Evolutionary conservation across 2,113 vertebrate genomes (phyloP).

Genomic region (Actenoides hombroni): DNA sequence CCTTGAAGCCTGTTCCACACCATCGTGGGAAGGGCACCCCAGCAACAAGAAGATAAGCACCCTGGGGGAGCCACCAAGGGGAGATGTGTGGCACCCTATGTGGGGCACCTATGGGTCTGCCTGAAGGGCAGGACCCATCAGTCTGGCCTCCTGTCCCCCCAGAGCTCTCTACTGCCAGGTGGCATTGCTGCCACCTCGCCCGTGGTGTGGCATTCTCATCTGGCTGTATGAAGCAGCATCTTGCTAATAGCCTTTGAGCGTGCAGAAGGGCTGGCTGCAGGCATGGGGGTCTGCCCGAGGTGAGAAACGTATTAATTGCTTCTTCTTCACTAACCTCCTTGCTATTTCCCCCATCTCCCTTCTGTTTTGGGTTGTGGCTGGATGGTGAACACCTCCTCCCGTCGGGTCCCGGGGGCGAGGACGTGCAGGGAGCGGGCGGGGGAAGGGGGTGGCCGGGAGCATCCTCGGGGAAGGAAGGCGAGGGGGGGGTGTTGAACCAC

Average conservation of each 20-base stretch:
- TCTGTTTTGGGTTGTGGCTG: not conserved
- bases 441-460: accelerated
- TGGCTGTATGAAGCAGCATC: too few species aligned
- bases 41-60: not conserved
- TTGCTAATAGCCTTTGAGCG: accelerated
- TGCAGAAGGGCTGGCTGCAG: not conserved
- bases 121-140: not conserved
- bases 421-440: accelerated
- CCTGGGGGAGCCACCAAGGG: not conserved
- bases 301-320: not conserved
- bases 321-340: not conserved
- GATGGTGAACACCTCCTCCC: accelerated
- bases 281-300: not conserved
- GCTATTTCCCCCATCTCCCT: not conserved
- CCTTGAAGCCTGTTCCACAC: not conserved
- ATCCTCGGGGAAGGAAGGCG: not conserved
- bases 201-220: accelerated
- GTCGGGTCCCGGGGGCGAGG: not conserved
- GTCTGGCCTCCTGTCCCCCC: not conserved
- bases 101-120: not conserved
- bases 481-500: not conserved
- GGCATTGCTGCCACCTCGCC: not conserved
- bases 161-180: not conserved
- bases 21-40: accelerated
- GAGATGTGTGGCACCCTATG: not conserved